Evolutionary conservation across 1,140 invertebrate genomes (phyloP), one percentile per base, ranked within the genome.

Genomic region (Aphidius gifuensis): DNA sequence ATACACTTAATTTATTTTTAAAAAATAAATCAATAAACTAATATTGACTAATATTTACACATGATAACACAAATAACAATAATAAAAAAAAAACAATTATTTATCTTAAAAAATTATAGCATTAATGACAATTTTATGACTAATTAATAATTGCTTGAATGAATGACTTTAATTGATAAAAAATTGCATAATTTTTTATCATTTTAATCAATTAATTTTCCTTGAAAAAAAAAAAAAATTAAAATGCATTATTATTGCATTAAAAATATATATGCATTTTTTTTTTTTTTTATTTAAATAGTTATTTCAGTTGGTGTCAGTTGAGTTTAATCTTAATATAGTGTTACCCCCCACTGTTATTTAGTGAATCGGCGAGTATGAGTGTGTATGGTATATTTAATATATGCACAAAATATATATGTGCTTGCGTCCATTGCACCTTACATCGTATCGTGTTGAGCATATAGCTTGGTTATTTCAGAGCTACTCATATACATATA

Each of bases 261-360:
- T 16, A 16, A 16, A 16, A 0, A 16, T 16, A 16, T 16, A 16
- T 16, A 16, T 16, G 6, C 9, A 51, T n/a, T 40, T 9, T 9
- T 42, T 43, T 54, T 6, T 54, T 54, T n/a, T 9, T n/a, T n/a
- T 21, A 49, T 16, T 61, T 61, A 43, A 21, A 58, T 63, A 58
- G 61, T 40, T 46, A 44, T 43, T 50, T 23, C 48, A 51, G 48
- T 60, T n/a, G 49, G 76, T 80, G 79, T 78, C 78, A 78, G 78
- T 80, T 64, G 79, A 81, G 79, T 81, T 81, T 78, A 81, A 78
- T 80, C 79, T 81, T 81, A 81, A 80, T 80, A 81, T 81, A 81
- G 78, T 79, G 73, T 77, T 75, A 79, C 77, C 78, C 23, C 76
- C 78, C 79, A 81, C 78, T 76, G 75, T 72, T 70, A 65, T 67